Percentiles rank a stretch among this genome's conserved stretches.
Evolutionary conservation across 2,797 vertebrate genomes (phyloP).

Genomic region (Cephalopachus bancanus): DNA sequence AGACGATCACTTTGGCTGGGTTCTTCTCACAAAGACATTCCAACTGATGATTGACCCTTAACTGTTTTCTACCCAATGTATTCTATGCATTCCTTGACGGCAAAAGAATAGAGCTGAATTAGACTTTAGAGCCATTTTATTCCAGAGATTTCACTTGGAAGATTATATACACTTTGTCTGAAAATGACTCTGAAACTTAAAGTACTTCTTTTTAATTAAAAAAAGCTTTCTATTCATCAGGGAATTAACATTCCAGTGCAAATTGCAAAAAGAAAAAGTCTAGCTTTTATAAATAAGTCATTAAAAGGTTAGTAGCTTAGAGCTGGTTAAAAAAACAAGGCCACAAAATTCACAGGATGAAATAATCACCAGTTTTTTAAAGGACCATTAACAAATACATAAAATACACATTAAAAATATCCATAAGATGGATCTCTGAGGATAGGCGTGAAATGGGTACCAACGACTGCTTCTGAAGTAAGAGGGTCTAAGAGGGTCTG

Average conservation of each 20-base stretch:
- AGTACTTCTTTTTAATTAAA: background rate
- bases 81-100: background rate
- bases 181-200: constrained; percentile 37
- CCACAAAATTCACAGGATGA: background rate
- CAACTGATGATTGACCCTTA: background rate
- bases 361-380: background rate
- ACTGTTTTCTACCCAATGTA: background rate
- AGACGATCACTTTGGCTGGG: background rate
- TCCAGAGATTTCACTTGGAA: background rate
- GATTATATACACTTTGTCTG: background rate
- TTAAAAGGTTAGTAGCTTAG: background rate
- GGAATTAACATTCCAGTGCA: constrained; percentile 63
- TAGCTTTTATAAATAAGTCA: constrained; percentile 31
- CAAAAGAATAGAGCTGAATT: background rate
- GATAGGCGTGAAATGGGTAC: background rate
- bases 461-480: background rate
- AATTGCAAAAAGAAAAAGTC: background rate
- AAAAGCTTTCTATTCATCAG: constrained; percentile 51
- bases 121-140: background rate
- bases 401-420: background rate
- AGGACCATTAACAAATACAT: background rate
- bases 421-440: background rate
- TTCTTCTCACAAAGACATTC: background rate
- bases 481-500: background rate
- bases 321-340: background rate